Evolutionary conservation across 2,888 invertebrate genomes (phyloP).

Genomic region (Digitonthophagus gazella): DNA sequence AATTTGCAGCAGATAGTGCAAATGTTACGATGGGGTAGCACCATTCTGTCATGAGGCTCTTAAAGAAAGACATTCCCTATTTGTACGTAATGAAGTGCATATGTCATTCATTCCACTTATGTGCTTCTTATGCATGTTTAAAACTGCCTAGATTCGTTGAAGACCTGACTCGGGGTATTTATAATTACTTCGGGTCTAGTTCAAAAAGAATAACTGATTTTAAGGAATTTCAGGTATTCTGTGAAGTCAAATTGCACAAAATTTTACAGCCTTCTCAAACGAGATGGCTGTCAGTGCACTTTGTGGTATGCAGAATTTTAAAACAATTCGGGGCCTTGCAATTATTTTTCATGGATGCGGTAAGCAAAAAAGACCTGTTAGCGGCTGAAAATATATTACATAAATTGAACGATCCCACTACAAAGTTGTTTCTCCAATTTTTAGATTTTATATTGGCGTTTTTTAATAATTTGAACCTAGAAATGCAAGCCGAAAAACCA

Average conservation of each 20-base stretch:
- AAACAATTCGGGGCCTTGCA: slow-evolving; percentile 6
- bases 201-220: slow-evolving; percentile 4
- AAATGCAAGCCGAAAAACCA: slow-evolving; percentile 20
- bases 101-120: slow-evolving; percentile 2
- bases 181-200: slow-evolving; percentile 7
- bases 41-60: not conserved
- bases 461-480: slow-evolving; percentile 12
- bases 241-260: not conserved
- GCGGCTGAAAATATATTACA: slow-evolving; percentile 13
- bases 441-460: slow-evolving; percentile 12
- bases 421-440: slow-evolving; percentile 11
- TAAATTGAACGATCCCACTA: slow-evolving; percentile 11
- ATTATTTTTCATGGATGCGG: slow-evolving; percentile 12
- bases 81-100: slow-evolving; percentile 9
- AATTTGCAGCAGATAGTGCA: not conserved
- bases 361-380: slow-evolving; percentile 16
- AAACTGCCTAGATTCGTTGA: slow-evolving; percentile 6
- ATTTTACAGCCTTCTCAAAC: slow-evolving; percentile 13
- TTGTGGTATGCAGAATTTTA: slow-evolving; percentile 9
- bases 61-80: slow-evolving; percentile 5
- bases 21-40: not conserved
- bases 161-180: not conserved
- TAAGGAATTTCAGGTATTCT: slow-evolving; percentile 7
- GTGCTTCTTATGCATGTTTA: too few species aligned
- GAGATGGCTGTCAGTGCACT: slow-evolving; percentile 5